These are phyloP conservation scores for Zaprionus kolodkinae DNA, from an alignment of 1,140 invertebrate genomes.

Conservation along the genomic window DNA sequence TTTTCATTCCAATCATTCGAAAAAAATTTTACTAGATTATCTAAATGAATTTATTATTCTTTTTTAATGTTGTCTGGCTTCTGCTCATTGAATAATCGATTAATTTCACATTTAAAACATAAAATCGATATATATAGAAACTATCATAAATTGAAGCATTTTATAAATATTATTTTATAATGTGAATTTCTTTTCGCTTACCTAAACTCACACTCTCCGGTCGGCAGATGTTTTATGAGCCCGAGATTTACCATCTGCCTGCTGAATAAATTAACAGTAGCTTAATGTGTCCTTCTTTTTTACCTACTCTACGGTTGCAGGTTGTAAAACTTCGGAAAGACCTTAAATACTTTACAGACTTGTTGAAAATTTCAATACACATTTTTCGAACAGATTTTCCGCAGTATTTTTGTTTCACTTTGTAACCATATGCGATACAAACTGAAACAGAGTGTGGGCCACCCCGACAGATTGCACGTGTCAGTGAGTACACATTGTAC, in stretches of 20 bases:
- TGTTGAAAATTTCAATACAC: background rate
- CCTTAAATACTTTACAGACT: background rate
- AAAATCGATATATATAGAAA: too few species aligned
- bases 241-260: background rate
- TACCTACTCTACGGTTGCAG: background rate
- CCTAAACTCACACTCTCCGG: background rate
- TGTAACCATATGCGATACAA: too few species aligned
- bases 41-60: too few species aligned
- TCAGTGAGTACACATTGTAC: too few species aligned
- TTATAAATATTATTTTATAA: background rate
- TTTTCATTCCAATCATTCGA: too few species aligned
- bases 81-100: too few species aligned
- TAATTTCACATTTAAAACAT: too few species aligned
- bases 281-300: background rate
- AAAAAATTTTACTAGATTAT: too few species aligned
- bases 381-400: background rate
- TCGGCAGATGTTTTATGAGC: background rate
- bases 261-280: background rate
- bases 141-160: background rate
- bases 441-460: too few species aligned
- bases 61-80: too few species aligned
- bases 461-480: too few species aligned
- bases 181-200: background rate
- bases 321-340: background rate
- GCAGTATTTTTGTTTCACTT: background rate